Percentiles rank a stretch among this genome's conserved stretches.
phyloP scores from a whole-genome alignment of 64 coral and sea anemone species.

The Dendronephthya gigantea region DNA sequence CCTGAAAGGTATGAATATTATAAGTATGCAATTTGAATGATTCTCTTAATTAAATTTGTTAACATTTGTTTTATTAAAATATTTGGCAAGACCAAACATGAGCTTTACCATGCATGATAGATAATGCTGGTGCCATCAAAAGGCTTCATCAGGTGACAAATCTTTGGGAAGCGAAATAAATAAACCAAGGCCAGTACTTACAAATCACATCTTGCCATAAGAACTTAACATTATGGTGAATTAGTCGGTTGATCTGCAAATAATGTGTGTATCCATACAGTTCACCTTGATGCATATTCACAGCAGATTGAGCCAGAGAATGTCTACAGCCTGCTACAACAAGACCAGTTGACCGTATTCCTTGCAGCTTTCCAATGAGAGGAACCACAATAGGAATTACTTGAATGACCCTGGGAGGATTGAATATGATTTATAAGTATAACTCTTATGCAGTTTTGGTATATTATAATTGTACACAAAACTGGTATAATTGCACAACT shows the following conservation, averaged over 20 bases:
- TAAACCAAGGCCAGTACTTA: slow-evolving; percentile 38
- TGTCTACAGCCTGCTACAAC: too few relatives aligned
- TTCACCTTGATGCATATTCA: slow-evolving; percentile 25
- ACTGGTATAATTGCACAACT: too few relatives aligned
- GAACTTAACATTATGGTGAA: slow-evolving; percentile 8
- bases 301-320: too few relatives aligned
- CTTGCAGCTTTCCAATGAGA: too few relatives aligned
- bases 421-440: too few relatives aligned
- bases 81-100: slow-evolving; percentile 32
- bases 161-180: neutral
- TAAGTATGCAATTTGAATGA: neutral
- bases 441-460: too few relatives aligned
- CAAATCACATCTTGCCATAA: slow-evolving; percentile 38
- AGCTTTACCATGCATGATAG: slow-evolving; percentile 33
- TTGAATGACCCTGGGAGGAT: too few relatives aligned
- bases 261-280: slow-evolving; percentile 35
- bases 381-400: too few relatives aligned
- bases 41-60: neutral
- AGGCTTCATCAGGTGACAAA: neutral
- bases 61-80: neutral
- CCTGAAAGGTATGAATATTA: neutral
- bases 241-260: neutral
- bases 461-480: too few relatives aligned
- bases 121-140: slow-evolving; percentile 16
- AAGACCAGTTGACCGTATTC: too few relatives aligned